Evolutionary conservation across 2,113 vertebrate species (phyloP).

Genomic region (Capreolus pygargus): DNA sequence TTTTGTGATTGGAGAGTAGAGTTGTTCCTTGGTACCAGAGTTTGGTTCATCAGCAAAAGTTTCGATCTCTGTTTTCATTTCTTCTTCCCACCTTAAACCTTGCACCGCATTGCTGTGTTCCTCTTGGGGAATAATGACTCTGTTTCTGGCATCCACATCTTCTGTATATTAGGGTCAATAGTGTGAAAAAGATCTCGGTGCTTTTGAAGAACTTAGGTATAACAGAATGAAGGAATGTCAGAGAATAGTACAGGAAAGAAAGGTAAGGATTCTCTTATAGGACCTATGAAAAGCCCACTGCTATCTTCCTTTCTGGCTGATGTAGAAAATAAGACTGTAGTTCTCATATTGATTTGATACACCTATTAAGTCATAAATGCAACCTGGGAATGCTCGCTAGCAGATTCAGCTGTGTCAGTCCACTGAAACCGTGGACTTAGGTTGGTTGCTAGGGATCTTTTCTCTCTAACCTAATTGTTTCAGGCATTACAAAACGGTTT

Average conservation of each 20-base stretch:
- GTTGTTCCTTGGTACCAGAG: neutral
- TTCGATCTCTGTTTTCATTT: neutral
- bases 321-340: neutral
- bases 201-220: neutral
- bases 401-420: neutral
- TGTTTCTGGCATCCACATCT: neutral
- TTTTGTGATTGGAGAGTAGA: neutral
- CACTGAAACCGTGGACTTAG: neutral
- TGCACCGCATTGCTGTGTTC: neutral
- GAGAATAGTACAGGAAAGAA: neutral
- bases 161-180: neutral
- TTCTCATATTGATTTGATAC: neutral
- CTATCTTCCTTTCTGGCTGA: neutral
- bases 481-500: neutral
- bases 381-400: neutral
- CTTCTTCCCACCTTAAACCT: neutral
- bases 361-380: neutral
- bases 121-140: neutral
- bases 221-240: neutral
- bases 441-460: neutral
- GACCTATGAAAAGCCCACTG: neutral
- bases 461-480: neutral
- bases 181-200: neutral
- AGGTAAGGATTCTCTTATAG: no score
- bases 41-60: neutral